Percentiles rank a stretch among this genome's conserved stretches.
These are phyloP conservation scores for Probaryconus sp. DNA, from an alignment of 1,140 invertebrate species.

Conservation along the genomic window DNA sequence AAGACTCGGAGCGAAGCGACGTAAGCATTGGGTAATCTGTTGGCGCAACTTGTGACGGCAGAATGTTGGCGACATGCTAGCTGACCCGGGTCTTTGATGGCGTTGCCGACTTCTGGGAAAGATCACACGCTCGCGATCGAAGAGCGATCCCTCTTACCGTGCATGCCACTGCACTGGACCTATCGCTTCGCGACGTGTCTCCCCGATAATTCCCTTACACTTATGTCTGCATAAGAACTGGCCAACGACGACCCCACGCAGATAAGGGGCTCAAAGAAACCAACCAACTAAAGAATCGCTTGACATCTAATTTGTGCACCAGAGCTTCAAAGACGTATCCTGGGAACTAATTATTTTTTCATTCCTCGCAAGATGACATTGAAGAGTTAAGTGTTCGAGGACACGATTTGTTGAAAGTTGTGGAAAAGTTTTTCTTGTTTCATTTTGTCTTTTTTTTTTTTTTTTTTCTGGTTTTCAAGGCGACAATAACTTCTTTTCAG, in stretches of 20 bases:
- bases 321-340: slow-evolving; percentile 36
- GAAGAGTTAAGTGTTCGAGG: too few relatives aligned
- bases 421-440: too few relatives aligned
- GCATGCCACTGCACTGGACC: slow-evolving; percentile 57
- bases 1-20: slow-evolving; percentile 48
- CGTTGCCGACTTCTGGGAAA: slow-evolving; percentile 60
- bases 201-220: slow-evolving; percentile 49
- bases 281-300: slow-evolving; percentile 40
- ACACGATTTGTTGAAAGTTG: too few relatives aligned
- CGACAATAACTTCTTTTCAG: too few relatives aligned
- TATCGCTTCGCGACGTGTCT: slow-evolving; percentile 52
- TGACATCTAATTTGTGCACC: slow-evolving; percentile 55
- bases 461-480: too few relatives aligned
- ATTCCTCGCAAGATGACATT: too few relatives aligned
- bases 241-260: slow-evolving; percentile 42
- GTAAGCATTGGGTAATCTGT: slow-evolving; percentile 35
- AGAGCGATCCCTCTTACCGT: slow-evolving; percentile 59
- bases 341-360: slow-evolving; percentile 48
- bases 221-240: slow-evolving; percentile 54
- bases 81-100: slow-evolving; percentile 69
- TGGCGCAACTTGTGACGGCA: slow-evolving; percentile 61
- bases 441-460: too few relatives aligned
- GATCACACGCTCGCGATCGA: slow-evolving; percentile 61
- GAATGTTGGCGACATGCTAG: slow-evolving; percentile 72
- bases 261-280: slow-evolving; percentile 50